Conservation (phyloP, 2,113 vertebrate genomes). For the Guaruba guarouba region DNA sequence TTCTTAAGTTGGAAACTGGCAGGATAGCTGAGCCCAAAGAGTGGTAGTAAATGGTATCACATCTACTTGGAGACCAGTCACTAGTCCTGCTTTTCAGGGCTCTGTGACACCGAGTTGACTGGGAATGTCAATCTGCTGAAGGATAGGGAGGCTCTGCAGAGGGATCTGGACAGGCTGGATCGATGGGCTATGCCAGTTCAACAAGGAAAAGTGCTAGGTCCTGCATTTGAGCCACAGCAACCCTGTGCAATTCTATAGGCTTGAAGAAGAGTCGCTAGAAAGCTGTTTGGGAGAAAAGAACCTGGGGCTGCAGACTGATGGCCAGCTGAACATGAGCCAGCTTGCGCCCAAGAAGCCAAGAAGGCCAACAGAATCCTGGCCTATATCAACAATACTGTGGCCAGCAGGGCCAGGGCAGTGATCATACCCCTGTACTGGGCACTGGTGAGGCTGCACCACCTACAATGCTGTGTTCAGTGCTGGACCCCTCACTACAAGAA, state of each 20-base stretch:
- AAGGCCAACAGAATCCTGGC: neutral
- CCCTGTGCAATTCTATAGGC: neutral
- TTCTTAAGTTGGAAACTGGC: neutral
- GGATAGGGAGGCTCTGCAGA: neutral
- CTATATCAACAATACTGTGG: neutral
- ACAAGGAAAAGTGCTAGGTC: neutral
- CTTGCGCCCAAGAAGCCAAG: neutral
- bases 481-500: neutral
- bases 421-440: neutral
- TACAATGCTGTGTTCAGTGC: neutral
- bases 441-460: neutral
- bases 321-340: neutral
- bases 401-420: neutral
- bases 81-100: neutral
- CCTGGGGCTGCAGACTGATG: neutral
- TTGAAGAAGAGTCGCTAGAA: neutral
- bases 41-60: neutral
- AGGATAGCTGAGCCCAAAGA: neutral
- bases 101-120: neutral
- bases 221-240: neutral
- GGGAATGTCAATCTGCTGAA: neutral
- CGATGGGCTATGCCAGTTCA: neutral
- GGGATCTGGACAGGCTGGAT: neutral
- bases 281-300: neutral
- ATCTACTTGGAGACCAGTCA: neutral